A percentile compares a stretch with the other conserved stretches of the same genome.
Conservation (phyloP, 2,113 vertebrate genomes). For the Pseudopipra pipra region DNA sequence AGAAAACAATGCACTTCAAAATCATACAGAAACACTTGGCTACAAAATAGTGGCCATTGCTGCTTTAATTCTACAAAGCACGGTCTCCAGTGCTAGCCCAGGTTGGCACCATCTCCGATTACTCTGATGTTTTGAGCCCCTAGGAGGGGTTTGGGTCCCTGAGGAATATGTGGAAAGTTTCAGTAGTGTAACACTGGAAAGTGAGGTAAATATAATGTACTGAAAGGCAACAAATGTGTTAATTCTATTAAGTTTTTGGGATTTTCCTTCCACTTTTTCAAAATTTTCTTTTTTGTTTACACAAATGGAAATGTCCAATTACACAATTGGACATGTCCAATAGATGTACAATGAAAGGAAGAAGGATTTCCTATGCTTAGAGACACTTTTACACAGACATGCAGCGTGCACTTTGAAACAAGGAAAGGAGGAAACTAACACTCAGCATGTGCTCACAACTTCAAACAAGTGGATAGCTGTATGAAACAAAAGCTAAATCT, state of each 20-base stretch:
- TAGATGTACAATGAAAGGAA: conserved; percentile 59
- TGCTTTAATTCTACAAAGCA: neutral
- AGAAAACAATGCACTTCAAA: neutral
- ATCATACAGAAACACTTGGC: neutral
- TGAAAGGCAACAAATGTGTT: neutral
- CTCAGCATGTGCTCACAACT: neutral
- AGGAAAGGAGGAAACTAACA: conserved; percentile 52
- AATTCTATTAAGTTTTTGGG: neutral
- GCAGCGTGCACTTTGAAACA: neutral
- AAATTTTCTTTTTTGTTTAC: conserved; percentile 7
- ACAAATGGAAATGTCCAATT: neutral
- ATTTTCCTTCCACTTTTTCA: conserved; percentile 19
- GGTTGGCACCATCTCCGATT: neutral
- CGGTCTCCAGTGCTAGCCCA: accelerated
- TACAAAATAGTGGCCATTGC: neutral
- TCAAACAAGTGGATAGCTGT: conserved; percentile 1
- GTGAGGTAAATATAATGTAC: neutral
- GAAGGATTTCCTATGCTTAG: conserved; percentile 46
- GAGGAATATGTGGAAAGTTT: neutral
- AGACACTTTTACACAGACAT: neutral
- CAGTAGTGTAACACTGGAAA: neutral
- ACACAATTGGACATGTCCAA: neutral
- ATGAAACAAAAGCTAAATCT: conserved; percentile 31
- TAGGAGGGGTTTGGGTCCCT: neutral
- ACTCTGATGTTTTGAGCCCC: neutral